Base-by-base conservation (phyloP, 1,140 invertebrate species). In the Cardiocondyla obscurior region DNA sequence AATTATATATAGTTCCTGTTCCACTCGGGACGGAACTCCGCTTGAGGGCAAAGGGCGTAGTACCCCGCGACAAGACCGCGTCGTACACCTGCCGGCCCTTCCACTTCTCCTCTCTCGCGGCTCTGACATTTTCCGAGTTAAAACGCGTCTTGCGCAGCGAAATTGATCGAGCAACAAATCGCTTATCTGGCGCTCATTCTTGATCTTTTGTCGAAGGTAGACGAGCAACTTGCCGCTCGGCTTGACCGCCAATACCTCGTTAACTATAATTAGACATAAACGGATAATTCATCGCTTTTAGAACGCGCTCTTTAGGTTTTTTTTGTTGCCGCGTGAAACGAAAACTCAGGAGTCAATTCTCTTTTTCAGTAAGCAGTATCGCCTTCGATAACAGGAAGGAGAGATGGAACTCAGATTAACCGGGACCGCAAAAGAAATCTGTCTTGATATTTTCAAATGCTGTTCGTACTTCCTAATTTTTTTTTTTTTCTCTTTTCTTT, bases 1-100 rank as follows among this genome's bases (percentile, higher is more conserved):
- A n/a, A n/a, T n/a, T n/a, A n/a, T n/a, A n/a, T n/a, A n/a, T n/a
- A n/a, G n/a, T n/a, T n/a, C n/a, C n/a, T n/a, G n/a, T n/a, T n/a
- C n/a, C n/a, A n/a, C n/a, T n/a, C 42, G 39, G 36, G 36, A 44
- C 36, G 5, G 5, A 22, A 55, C 8, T 2, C 55, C 39, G 25
- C 28, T 36, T 7, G 39, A 28, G 49, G 49, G 12, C 46, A 46
- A 79, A 79, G 74, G 74, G 74, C 74, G 74, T 67, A 79, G 74
- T 42, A 69, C 74, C 30, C n/a, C 22, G 10, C 19, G 74, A 55
- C 74, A 19, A 49, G 16, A 8, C 19, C 33, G 10, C 8, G 5
- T 14, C 6, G 3, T 14, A 25, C 44, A 62, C 57, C 73, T 76
- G 57, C 44, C 74, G 19, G 10, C 25, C 60, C 49, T 74, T 60